Evolutionary conservation across 2,888 invertebrate species (phyloP).

Genomic region (Agrilus mali): DNA sequence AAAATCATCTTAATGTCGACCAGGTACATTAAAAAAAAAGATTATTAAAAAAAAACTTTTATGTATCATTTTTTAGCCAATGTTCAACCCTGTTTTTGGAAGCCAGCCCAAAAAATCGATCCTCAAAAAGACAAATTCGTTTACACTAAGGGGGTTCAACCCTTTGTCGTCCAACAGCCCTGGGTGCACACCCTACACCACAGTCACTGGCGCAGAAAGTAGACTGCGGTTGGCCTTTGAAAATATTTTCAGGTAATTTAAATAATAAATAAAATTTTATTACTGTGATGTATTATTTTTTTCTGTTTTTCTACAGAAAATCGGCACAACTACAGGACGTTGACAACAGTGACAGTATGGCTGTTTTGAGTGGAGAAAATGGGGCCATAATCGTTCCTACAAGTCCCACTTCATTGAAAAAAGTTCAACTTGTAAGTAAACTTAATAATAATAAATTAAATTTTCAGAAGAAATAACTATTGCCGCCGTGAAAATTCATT

Average conservation of each 20-base stretch:
- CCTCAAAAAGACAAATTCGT: conserved; percentile 86
- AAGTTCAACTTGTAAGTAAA: conserved; percentile 70
- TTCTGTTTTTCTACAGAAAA: conserved; percentile 33
- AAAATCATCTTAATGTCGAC: conserved; percentile 24
- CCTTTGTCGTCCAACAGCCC: conserved; percentile 45
- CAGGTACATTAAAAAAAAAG: conserved; percentile 8
- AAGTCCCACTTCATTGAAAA: conserved; percentile 67
- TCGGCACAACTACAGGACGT: conserved; percentile 79
- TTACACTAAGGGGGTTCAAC: conserved; percentile 49
- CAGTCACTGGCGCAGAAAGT: conserved; percentile 80
- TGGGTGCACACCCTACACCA: conserved; percentile 56
- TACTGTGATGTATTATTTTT: no score
- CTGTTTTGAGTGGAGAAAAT: conserved; percentile 22
- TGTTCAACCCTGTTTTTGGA: conserved; percentile 35
- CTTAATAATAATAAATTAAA: background rate
- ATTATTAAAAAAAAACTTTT: background rate
- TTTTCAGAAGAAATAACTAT: background rate
- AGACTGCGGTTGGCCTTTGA: conserved; percentile 81
- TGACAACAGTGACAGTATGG: conserved; percentile 34
- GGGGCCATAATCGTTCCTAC: conserved; percentile 36
- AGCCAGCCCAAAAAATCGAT: conserved; percentile 66
- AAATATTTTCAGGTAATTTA: conserved; percentile 66
- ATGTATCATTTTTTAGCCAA: conserved; percentile 28
- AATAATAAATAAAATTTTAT: background rate
- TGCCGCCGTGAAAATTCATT: background rate